These are phyloP conservation scores for Hypothenemus hampei DNA, from an alignment of 1,140 invertebrate species.

Conservation along the genomic window DNA sequence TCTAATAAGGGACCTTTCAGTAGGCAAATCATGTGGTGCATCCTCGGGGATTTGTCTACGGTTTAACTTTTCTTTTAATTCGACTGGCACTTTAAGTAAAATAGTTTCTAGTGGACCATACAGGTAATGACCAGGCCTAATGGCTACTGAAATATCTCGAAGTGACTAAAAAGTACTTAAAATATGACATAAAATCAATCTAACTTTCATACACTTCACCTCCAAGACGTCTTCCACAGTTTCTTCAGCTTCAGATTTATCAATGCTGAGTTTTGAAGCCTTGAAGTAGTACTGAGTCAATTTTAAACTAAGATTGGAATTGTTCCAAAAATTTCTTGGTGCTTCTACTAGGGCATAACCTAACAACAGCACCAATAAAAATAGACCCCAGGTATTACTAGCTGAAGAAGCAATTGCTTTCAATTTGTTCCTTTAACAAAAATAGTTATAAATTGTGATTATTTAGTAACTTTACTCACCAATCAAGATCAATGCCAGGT, in stretches of 20 bases:
- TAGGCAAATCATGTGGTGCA: conserved; percentile 64
- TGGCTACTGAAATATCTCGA: conserved; percentile 62
- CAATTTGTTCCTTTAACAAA: conserved; percentile 70
- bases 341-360: conserved; percentile 97
- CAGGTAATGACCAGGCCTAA: conserved; percentile 64
- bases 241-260: conserved; percentile 96
- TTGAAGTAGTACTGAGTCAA: conserved; percentile 92
- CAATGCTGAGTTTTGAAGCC: conserved; percentile 93
- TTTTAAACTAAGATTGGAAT: conserved; percentile 72
- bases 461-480: conserved; percentile 49
- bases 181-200: not conserved
- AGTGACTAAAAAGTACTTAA: conserved; percentile 55
- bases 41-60: conserved; percentile 59
- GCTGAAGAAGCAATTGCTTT: conserved; percentile 98
- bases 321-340: conserved; percentile 84
- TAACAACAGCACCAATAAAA: conserved; percentile 87
- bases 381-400: conserved; percentile 98
- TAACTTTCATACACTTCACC: conserved; percentile 50
- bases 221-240: conserved; percentile 91
- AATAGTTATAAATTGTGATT: no score
- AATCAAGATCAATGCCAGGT: conserved; percentile 83
- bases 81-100: conserved; percentile 76
- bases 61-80: conserved; percentile 67
- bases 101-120: conserved; percentile 79
- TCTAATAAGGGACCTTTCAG: conserved; percentile 75